phyloP scores from a whole-genome alignment of 1,140 invertebrate species.

The Oryctes rhinoceros region DNA sequence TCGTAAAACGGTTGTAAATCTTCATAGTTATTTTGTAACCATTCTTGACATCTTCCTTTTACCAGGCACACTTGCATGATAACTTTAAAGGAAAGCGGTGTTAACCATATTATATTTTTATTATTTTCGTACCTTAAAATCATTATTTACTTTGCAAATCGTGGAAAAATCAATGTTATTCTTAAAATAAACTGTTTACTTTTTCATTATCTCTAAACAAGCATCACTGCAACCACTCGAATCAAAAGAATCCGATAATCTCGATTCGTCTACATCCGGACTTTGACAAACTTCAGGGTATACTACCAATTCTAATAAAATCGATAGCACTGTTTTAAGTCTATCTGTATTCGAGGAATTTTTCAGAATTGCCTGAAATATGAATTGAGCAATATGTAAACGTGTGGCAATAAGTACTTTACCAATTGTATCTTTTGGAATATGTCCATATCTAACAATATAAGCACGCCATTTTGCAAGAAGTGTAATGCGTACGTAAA shows the following conservation, averaged over 20 bases:
- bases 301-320: constrained; percentile 23
- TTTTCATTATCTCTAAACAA: constrained; percentile 44
- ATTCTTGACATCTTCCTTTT: constrained; percentile 42
- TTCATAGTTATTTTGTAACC: constrained; percentile 45
- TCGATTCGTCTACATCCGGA: not conserved
- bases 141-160: not conserved
- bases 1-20: constrained; percentile 42
- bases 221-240: constrained; percentile 39
- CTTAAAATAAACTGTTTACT: constrained; percentile 28
- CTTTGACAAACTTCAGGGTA: constrained; percentile 5
- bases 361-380: constrained; percentile 25
- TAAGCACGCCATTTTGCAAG: constrained; percentile 47
- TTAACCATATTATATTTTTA: constrained; percentile 22
- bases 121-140: constrained; percentile 39
- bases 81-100: not conserved
- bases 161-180: not conserved
- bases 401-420: not conserved
- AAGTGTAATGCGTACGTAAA: constrained; percentile 27
- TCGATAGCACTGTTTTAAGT: constrained; percentile 24
- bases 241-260: constrained; percentile 16
- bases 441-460: constrained; percentile 45
- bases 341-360: not conserved
- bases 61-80: constrained; percentile 40
- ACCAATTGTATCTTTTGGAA: constrained; percentile 44
- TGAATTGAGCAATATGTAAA: not conserved